Percentiles rank a stretch among this genome's conserved stretches.
Conservation (phyloP, 2,797 vertebrate species). For the Artibeus jamaicensis region DNA sequence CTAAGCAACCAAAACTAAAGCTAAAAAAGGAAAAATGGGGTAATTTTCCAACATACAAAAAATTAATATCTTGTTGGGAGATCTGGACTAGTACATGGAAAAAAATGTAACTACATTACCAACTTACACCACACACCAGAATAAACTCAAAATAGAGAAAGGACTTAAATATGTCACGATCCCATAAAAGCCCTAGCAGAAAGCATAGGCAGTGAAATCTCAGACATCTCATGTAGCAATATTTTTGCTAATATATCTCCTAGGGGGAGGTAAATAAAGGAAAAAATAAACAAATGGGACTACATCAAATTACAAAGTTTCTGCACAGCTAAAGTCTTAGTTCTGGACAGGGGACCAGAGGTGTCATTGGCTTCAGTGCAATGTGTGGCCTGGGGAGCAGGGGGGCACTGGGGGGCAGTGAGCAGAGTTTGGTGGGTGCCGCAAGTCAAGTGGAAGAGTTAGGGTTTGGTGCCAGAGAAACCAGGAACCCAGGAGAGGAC, state of each 20-base stretch:
- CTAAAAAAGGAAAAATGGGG: background rate
- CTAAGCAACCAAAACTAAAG: background rate
- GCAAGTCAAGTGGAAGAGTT: background rate
- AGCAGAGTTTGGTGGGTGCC: background rate
- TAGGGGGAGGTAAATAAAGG: background rate
- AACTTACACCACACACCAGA: background rate
- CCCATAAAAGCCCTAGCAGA: background rate
- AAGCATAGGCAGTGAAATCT: background rate
- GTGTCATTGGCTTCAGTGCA: background rate
- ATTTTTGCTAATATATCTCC: background rate
- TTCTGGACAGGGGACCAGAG: background rate
- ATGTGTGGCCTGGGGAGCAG: too few relatives aligned
- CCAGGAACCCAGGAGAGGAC: background rate
- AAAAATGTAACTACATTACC: background rate
- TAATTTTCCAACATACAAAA: background rate
- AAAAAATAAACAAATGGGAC: background rate
- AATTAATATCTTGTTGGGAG: background rate
- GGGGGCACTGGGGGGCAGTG: fast-evolving
- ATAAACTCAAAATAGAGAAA: background rate
- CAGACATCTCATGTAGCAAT: background rate
- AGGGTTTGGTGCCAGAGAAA: background rate
- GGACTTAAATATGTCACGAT: background rate
- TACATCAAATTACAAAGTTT: background rate
- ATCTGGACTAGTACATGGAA: background rate
- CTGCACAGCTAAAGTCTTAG: background rate